Base-by-base conservation (phyloP, 92 coral and sea anemone genomes). In the Paragorgia papillata region DNA sequence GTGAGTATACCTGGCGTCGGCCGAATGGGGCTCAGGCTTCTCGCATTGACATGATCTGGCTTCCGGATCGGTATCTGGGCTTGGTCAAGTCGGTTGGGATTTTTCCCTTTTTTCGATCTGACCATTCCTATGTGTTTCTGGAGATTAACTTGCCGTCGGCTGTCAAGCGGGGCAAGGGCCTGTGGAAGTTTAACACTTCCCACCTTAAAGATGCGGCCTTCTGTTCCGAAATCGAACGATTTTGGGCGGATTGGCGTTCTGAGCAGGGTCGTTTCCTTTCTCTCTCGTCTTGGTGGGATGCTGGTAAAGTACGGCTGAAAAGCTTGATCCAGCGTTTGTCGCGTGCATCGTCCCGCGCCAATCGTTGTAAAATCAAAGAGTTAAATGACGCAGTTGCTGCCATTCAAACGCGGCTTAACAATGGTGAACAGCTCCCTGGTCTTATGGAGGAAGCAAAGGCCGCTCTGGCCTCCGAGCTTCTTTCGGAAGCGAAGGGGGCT, bases 31-130 rank as follows among this genome's bases (percentile, higher is more conserved):
- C 24, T 4, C 33, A 46, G 7, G 75, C 57, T 2, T 78, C 82
- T 1, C 82, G 75, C n/a, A 62, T 78, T 17, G 74, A 78, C 21
- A 55, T 44, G 27, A 3, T 78, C 31, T 88, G 87, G 50, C n/a
- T 78, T 12, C 70, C 82, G 0, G 32, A 22, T 7, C 7, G 18
- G 39, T 73, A 49, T 34, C 24, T 30, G 18, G 49, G 41, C 12
- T 0, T 3, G 0, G 49, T 73, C 49, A 0, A 6, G 32, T 51
- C 79, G 0, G 34, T 53, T 2, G 39, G 49, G n/a, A 24, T 55
- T 22, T 22, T 41, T 2, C 79, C 79, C 10, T 29, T 46, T 17
- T 62, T 62, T 3, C 61, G 61, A 20, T 73, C 79, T 0, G 79
- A 73, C 33, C 79, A 73, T 46, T 73, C 64, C 13, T 54, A 25